Base-by-base conservation (phyloP, 2,888 invertebrate genomes). In the Sesia apiformis region DNA sequence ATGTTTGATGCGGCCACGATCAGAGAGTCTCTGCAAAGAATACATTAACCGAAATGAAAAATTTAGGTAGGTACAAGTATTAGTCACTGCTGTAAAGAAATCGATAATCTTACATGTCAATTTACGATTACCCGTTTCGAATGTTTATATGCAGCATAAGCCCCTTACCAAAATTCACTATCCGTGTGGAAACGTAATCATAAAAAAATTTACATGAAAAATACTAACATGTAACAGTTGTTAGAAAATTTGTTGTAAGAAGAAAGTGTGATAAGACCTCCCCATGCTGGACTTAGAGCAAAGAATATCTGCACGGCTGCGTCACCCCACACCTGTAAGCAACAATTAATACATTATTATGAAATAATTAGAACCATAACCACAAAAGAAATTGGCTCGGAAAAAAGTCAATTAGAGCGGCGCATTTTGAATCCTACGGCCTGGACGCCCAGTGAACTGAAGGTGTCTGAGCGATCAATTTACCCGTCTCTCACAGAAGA, bases 271-370 rank as follows among this genome's bases (percentile, higher is more conserved):
- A 96, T 95, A 7, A 96, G 90, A 46, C 96, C 96, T 53, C 96
- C 96, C 94, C 96, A 96, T 53, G 96, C 95, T 3, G 95, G 95
- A 66, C 95, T 95, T 39, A 96, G 81, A 0, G 96, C 95, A 76
- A 96, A 97, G 81, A 97, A 96, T 70, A 96, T 96, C 81, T 96
- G 96, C 38, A 95, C 94, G 0, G 95, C 95, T 0, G 95, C 95
- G 72, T 95, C 95, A 51, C 94, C 94, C 95, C 94, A 95, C 7
- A 94, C 94, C 93, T 93, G 58, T 0, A 58, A 42, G 3, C 7
- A 41, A 55, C 51, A 50, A 7, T 54, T 50, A 51, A 53, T 49
- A 41, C 42, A 7, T n/a, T 8, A 52, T 1, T n/a, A 5, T 52
- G 49, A 23, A 23, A 23, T 23, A 23, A 23, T 23, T 23, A 23